Evolutionary conservation across 2,888 invertebrate genomes (phyloP), one percentile per base, ranked within the genome.

Genomic region (Drosophila cognata): DNA sequence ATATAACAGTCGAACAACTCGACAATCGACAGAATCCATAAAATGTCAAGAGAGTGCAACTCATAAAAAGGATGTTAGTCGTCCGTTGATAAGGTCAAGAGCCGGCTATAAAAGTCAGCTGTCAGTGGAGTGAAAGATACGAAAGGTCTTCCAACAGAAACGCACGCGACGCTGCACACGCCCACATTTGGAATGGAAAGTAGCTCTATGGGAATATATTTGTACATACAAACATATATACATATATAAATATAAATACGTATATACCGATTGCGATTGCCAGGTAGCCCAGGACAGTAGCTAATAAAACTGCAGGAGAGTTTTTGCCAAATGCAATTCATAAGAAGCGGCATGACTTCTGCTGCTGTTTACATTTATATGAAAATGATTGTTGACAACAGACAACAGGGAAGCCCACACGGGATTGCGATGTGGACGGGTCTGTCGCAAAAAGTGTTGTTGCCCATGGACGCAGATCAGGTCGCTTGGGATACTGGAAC

Each of bases 21-120:
- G 38, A 43, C 46, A 46, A 61, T 56, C 52, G 57, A 61, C 55
- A 51, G 25, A 79, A 79, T 86, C 77, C 82, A 87, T 87, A 84
- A 84, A 84, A 87, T 87, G 87, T 84, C 82, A 82, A 82, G 87
- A 71, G 84, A 67, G 78, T 68, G 74, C 74, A 70, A 65, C 74
- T 66, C 78, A 77, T 73, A 79, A 77, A 74, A 68, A 85, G 83
- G 81, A 88, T 76, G 72, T 76, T 67, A 43, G 48, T 28, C 58
- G 56, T 67, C 67, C 51, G 76, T 81, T 86, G 84, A 85, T 85
- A 85, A 88, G 84, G 88, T 84, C 84, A 88, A 84, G 84, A 79
- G 84, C 84, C 52, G 64, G 61, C 84, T 75, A 88, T 85, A 81
- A 84, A 88, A 88, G 65, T 87, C 84, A 84, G 88, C 83, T 81